Conservation (phyloP, 2,797 vertebrate species). For the Crypturellus tataupa region DNA sequence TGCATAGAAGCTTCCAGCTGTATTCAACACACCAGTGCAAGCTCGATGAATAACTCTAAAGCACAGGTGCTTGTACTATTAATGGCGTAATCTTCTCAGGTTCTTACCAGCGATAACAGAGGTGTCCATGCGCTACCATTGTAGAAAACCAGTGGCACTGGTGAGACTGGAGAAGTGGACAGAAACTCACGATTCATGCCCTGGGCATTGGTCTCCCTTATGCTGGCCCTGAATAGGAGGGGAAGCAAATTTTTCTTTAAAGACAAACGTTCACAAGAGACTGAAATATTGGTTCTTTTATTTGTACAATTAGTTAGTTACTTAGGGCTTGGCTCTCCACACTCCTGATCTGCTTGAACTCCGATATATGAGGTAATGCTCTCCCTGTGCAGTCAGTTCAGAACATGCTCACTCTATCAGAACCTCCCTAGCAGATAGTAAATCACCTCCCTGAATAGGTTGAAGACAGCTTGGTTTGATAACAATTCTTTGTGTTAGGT, state of each 20-base stretch:
- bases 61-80: neutral
- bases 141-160: neutral
- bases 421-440: conserved; percentile 56
- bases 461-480: conserved; percentile 61
- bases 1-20: neutral
- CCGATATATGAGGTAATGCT: conserved; percentile 13
- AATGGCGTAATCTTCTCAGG: neutral
- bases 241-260: neutral
- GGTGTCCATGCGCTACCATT: rapidly evolving
- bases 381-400: conserved; percentile 17
- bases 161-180: neutral
- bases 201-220: neutral
- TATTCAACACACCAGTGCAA: neutral
- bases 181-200: neutral
- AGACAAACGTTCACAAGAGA: neutral
- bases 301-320: neutral
- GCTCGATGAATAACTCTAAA: neutral
- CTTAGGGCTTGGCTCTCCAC: neutral
- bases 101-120: neutral
- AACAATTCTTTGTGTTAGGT: neutral
- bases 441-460: conserved; percentile 47
- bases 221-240: neutral
- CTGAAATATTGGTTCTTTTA: conserved; percentile 12
- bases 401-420: conserved; percentile 1
- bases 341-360: neutral